phyloP scores from a whole-genome alignment of 1,140 invertebrate species.

The Chymomyza costata region DNA sequence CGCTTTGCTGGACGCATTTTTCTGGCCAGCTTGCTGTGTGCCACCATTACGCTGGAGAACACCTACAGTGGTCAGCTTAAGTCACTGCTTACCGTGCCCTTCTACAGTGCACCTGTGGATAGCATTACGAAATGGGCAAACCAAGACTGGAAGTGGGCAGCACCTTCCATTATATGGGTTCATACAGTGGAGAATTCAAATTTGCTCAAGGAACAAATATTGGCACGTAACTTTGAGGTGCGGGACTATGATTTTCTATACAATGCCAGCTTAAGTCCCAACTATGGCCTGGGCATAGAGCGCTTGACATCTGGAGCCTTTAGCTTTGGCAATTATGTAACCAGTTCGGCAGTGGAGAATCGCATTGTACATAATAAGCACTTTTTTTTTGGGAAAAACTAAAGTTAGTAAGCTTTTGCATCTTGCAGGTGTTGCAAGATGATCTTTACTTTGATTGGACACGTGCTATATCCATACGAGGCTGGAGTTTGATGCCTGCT shows the following conservation, averaged over 20 bases:
- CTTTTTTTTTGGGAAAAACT: not conserved
- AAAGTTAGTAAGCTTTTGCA: too few relatives aligned
- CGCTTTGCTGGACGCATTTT: slow-evolving; percentile 55
- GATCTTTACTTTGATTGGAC: slow-evolving; percentile 71
- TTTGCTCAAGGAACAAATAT: slow-evolving; percentile 48
- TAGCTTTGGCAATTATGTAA: slow-evolving; percentile 58
- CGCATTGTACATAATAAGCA: slow-evolving; percentile 46
- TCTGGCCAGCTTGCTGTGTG: slow-evolving; percentile 55
- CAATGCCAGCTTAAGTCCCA: slow-evolving; percentile 50
- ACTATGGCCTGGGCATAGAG: slow-evolving; percentile 64
- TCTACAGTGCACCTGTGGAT: slow-evolving; percentile 54
- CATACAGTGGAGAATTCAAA: slow-evolving; percentile 52
- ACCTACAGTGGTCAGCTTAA: slow-evolving; percentile 70
- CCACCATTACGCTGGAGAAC: slow-evolving; percentile 68
- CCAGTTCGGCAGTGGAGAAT: slow-evolving; percentile 42
- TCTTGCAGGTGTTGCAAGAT: slow-evolving; percentile 46
- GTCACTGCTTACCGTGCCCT: slow-evolving; percentile 60
- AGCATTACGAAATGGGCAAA: slow-evolving; percentile 53
- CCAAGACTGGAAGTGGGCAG: slow-evolving; percentile 60
- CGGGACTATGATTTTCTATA: slow-evolving; percentile 53
- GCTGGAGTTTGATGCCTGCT: slow-evolving; percentile 57
- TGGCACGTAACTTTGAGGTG: slow-evolving; percentile 52
- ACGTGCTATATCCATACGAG: slow-evolving; percentile 57
- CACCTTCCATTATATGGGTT: slow-evolving; percentile 62
- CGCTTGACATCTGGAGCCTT: slow-evolving; percentile 50